A percentile compares a stretch with the other conserved stretches of the same genome.
phyloP scores from a whole-genome alignment of 2,113 vertebrate genomes.

The Pyxicephalus adspersus region DNA sequence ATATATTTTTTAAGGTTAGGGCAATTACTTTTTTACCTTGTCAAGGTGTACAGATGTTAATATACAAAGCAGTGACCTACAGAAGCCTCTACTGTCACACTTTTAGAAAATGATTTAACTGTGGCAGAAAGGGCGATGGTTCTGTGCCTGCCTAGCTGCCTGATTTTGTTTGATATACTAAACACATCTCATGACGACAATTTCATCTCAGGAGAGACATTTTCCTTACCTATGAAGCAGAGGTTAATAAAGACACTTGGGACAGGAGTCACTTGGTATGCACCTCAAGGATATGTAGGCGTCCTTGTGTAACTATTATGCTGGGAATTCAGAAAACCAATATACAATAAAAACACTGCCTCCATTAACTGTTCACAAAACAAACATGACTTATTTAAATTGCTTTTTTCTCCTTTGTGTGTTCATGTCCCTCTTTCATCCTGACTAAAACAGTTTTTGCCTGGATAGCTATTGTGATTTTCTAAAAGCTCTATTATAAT shows the following conservation, averaged over 20 bases:
- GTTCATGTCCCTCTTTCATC: background rate
- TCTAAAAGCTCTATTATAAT: conserved; percentile 25
- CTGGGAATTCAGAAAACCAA: conserved; percentile 12
- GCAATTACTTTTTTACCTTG: background rate
- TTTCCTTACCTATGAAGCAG: conserved; percentile 22
- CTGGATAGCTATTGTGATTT: conserved; percentile 17
- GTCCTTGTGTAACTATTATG: background rate
- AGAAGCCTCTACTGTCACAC: background rate
- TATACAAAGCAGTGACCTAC: background rate
- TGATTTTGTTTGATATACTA: background rate
- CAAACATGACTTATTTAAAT: conserved; percentile 11
- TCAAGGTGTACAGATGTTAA: background rate
- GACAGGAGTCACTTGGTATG: conserved; percentile 17
- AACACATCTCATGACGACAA: conserved; percentile 2
- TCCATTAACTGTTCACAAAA: conserved; percentile 8
- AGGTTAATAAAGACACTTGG: conserved; percentile 22
- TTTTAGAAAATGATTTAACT: background rate
- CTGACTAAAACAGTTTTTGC: background rate
- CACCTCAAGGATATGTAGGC: background rate
- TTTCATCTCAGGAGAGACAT: conserved; percentile 22
- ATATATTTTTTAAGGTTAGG: too few species aligned
- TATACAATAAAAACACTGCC: background rate
- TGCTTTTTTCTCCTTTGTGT: conserved; percentile 23
- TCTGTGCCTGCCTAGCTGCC: background rate
- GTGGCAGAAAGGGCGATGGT: background rate